These are phyloP conservation scores for Melanotaenia boesemani DNA, from an alignment of 2,797 vertebrate species.

Conservation along the genomic window DNA sequence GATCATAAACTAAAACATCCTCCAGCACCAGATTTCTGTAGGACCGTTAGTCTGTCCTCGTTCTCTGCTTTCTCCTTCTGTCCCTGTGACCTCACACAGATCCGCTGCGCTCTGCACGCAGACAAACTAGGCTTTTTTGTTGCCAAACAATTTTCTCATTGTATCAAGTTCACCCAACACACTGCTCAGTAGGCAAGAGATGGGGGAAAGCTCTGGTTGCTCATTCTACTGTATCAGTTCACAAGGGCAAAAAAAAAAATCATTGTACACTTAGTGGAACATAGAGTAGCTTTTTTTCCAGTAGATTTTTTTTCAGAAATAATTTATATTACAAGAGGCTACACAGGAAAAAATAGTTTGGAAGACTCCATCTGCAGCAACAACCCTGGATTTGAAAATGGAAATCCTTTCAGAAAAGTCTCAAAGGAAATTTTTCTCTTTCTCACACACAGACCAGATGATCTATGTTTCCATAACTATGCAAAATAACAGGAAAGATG, in stretches of 20 bases:
- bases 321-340: neutral
- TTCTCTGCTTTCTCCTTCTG: conserved; percentile 11
- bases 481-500: too few relatives aligned
- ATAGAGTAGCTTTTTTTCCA: too few relatives aligned
- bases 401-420: neutral
- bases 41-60: conserved; percentile 1
- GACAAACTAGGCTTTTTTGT: conserved; percentile 72
- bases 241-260: conserved; percentile 6
- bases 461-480: too few relatives aligned
- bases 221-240: conserved; percentile 23
- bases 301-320: neutral
- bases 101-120: conserved; percentile 48
- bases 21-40: conserved; percentile 4
- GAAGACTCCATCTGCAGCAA: neutral
- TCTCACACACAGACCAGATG: neutral
- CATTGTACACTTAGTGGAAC: neutral
- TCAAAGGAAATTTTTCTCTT: neutral
- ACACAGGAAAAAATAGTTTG: neutral
- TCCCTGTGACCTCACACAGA: conserved; percentile 64
- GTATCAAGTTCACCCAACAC: conserved; percentile 60
- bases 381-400: neutral
- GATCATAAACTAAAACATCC: conserved; percentile 25
- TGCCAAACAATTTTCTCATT: conserved; percentile 79
- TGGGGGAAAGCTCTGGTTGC: conserved; percentile 30
- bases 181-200: conserved; percentile 51